Percentiles rank a stretch among this genome's conserved stretches.
Conservation (phyloP, 2,113 vertebrate genomes). For the Poecile atricapillus region DNA sequence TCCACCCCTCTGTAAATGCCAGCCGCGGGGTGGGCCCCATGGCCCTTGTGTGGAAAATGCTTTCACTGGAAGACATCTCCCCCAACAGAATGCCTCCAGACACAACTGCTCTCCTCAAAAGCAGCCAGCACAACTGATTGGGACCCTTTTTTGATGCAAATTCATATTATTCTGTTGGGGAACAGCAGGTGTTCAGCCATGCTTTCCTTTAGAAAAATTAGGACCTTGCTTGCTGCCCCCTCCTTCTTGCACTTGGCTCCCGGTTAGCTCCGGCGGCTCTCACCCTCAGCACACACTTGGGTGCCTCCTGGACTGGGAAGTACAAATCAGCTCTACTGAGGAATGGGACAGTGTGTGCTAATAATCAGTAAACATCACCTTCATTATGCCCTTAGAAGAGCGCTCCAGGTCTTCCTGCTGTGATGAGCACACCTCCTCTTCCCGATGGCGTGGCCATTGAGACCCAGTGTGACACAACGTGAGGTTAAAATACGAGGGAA, state of each 20-base stretch:
- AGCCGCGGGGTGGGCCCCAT: slow-evolving; percentile 29
- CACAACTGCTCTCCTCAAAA: slow-evolving; percentile 65
- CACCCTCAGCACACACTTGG: background rate
- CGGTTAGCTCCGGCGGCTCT: background rate
- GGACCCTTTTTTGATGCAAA: slow-evolving; percentile 71
- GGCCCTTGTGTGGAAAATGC: slow-evolving; percentile 36
- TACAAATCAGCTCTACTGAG: background rate
- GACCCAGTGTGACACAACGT: rapidly evolving
- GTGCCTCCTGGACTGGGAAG: background rate
- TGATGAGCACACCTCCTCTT: background rate
- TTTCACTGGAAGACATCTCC: slow-evolving; percentile 59
- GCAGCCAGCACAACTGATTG: slow-evolving; percentile 59
- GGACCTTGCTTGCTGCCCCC: slow-evolving; percentile 6
- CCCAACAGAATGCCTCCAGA: slow-evolving; percentile 69
- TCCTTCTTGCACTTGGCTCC: background rate
- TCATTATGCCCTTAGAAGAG: background rate
- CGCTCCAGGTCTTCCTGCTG: rapidly evolving
- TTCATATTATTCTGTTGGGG: slow-evolving; percentile 59
- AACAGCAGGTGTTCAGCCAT: slow-evolving; percentile 72
- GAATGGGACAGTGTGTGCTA: background rate
- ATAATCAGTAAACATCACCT: background rate
- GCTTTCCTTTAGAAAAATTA: slow-evolving; percentile 53
- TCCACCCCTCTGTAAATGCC: slow-evolving; percentile 56
- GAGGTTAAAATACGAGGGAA: background rate
- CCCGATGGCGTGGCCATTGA: rapidly evolving